Evolutionary conservation across 2,113 vertebrate genomes (phyloP).

Genomic region (Phodopus roborovskii): DNA sequence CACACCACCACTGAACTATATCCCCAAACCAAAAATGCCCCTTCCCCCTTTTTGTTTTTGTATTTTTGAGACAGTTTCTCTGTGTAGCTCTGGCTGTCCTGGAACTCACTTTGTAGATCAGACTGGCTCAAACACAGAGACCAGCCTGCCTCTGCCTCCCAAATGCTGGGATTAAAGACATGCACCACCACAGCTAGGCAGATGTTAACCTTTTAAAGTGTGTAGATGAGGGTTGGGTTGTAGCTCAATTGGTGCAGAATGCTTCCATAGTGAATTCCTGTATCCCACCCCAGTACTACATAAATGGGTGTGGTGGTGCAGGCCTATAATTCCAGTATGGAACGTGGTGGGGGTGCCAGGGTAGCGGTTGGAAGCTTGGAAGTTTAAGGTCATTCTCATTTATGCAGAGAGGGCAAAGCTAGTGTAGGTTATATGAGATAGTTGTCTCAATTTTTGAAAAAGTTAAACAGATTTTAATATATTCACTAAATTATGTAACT

Average conservation of each 20-base stretch:
- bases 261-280: neutral
- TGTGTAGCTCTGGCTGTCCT: neutral
- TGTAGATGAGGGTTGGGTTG: neutral
- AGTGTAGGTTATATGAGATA: neutral
- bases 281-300: neutral
- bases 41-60: neutral
- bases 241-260: neutral
- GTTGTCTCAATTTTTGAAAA: neutral
- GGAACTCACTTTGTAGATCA: no score
- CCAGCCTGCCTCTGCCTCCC: neutral
- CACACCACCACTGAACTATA: neutral
- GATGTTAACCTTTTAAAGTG: neutral
- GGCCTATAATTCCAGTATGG: neutral
- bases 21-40: no score
- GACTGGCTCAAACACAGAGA: neutral
- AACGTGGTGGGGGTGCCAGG: neutral
- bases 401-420: no score
- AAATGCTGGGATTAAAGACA: neutral
- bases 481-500: neutral
- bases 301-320: neutral
- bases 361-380: no score
- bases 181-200: neutral
- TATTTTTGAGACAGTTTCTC: neutral
- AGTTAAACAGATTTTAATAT: neutral
- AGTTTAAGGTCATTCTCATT: neutral